Base-by-base conservation (phyloP, 2,797 vertebrate genomes). In the Enteromius viviparus region DNA sequence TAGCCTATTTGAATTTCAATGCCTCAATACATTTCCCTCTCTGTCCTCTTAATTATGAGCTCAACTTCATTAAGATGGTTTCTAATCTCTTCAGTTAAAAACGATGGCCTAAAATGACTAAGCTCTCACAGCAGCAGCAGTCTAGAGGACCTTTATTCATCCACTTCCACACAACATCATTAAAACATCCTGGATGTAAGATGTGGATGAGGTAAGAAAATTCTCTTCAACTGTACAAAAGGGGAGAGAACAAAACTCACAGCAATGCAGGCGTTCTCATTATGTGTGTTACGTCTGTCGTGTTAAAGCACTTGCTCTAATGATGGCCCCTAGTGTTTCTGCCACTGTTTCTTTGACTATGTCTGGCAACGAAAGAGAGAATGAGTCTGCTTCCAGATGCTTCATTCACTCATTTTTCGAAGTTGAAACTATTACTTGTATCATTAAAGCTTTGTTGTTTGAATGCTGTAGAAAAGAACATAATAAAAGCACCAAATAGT, bases 191-290 rank as follows among this genome's bases (percentile, higher is more conserved):
- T 78, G 62, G 29, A 66, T 51, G 26, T 17, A 47, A 47, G 19
- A 65, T 53, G 71, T 15, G 80, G 12, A 51, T 62, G 69, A 81
- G 55, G 70, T 64, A 81, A 74, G 32, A 76, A 45, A 68, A 40
- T 37, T 75, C 26, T 26, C 26, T 82, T 82, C 47, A 42, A 45
- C 23, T 66, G 80, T 32, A 76, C n/a, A 55, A 74, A 66, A 32
- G 32, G 1, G 26, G 34, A 80, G 23, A 60, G 47, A 42, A 51
- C 34, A 76, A 49, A 65, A 55, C 23, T 1, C 9, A 1, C 32
- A 66, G 32, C 17, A 65, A 37, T 66, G 34, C 47, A 55, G 42
- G 71, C 12, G 9, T 19, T 42, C n/a, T 76, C 49, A 53, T 76
- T 55, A 29, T 51, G 51, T 47, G n/a, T 23, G 79, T 42, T 32